Evolutionary conservation across 2,113 vertebrate genomes (phyloP), one percentile per base, ranked within the genome.

Genomic region (Colaptes auratus): DNA sequence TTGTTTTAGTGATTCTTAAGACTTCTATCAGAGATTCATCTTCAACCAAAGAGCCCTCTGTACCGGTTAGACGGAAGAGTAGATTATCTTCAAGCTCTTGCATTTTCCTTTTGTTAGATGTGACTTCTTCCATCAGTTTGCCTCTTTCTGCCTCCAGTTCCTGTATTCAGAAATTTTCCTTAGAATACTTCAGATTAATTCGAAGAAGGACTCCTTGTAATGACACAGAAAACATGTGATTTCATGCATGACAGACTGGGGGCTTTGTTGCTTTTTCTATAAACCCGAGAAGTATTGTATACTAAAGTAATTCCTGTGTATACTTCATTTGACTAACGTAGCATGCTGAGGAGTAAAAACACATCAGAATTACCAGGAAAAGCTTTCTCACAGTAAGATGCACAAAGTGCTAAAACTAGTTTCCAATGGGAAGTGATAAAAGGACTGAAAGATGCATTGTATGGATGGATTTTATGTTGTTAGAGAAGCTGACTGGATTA

Each of bases 31-130:
- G 95, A 77, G 98, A 98, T 67, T 98, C 94, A 53, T 99, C 98
- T 86, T 98, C 98, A 91, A 98, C 98, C 71, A 99, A 91, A 3
- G 98, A 98, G 7, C 98, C 98, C 89, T 98, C 95, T 0, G 98
- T 98, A 96, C 97, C 98, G 72, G 98, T 98, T 76, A 99, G 96
- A 70, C 95, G 97, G 85, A 96, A 97, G n/a, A 99, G 95, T 33
- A 99, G 95, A 89, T 97, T 98, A 73, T 98, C 98, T 95, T 99
- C 98, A 83, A 98, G 97, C 58, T 98, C 98, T 97, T 98, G 97
- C 98, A 98, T 99, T 96, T 97, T 98, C 95, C 98, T 98, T 91
- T 98, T 98, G 96, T 99, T 98, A 67, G 94, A 97, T 8, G 97
- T 98, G 75, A 98, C 98, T 95, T 99, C 98, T 97, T 98, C 97